Conservation (phyloP, 1,140 invertebrate genomes). For the Bicyclus anynana region DNA sequence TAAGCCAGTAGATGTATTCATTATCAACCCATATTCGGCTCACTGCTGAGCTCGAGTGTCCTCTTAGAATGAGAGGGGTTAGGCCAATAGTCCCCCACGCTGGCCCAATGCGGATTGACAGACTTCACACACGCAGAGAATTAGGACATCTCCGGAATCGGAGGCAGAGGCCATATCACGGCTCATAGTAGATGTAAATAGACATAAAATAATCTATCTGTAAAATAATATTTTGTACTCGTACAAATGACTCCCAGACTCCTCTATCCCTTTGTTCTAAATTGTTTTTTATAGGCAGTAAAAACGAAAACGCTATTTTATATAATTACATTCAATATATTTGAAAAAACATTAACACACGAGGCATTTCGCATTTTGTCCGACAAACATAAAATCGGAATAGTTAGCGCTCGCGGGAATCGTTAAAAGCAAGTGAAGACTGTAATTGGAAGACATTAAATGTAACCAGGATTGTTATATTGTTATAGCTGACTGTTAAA, state of each 20-base stretch:
- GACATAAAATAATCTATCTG: no score
- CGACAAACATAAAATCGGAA: slow-evolving; percentile 68
- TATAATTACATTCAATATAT: slow-evolving; percentile 50
- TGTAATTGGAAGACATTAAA: slow-evolving; percentile 76
- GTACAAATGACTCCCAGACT: slow-evolving; percentile 5
- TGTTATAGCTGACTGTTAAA: slow-evolving; percentile 70
- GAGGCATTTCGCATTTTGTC: slow-evolving; percentile 56
- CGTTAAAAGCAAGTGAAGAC: slow-evolving; percentile 66
- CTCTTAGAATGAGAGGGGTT: no score
- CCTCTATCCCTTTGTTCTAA: slow-evolving; percentile 14
- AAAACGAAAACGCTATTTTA: slow-evolving; percentile 31
- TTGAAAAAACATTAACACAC: slow-evolving; percentile 42
- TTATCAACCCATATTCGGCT: no score
- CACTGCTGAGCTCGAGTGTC: no score
- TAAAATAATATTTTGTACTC: neutral
- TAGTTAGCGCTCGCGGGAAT: slow-evolving; percentile 68
- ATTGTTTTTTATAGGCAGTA: slow-evolving; percentile 31
- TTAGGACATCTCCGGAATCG: no score
- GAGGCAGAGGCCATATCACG: no score
- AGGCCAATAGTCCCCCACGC: no score
- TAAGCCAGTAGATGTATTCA: no score
- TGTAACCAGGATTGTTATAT: slow-evolving; percentile 61
- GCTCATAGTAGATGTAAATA: no score
- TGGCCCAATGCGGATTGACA: no score
- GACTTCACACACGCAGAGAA: no score